Conservation (phyloP, 1,140 invertebrate species). For the Orussus abietinus region DNA sequence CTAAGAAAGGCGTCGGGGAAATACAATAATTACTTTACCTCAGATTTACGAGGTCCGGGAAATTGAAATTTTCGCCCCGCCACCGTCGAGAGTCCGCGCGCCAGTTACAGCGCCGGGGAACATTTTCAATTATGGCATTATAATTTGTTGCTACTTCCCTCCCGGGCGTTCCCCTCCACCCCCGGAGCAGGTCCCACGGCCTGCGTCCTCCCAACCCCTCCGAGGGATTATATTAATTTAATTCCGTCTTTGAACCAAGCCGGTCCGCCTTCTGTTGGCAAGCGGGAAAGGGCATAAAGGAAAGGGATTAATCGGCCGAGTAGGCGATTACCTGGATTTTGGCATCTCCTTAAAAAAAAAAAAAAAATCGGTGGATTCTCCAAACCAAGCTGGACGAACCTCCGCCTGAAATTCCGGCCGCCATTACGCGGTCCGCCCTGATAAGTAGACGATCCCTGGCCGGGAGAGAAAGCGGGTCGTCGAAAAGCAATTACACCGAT, state of each 20-base stretch:
- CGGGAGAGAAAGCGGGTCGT: too few relatives aligned
- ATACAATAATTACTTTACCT: constrained; percentile 54
- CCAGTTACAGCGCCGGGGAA: constrained; percentile 22
- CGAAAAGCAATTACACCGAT: too few relatives aligned
- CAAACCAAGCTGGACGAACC: too few relatives aligned
- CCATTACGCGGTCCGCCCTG: too few relatives aligned
- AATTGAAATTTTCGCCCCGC: constrained; percentile 51
- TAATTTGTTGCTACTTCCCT: constrained; percentile 43
- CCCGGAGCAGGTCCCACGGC: constrained; percentile 21
- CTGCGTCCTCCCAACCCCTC: not conserved
- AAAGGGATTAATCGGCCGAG: too few relatives aligned
- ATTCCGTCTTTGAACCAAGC: constrained; percentile 48
- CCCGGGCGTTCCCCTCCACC: constrained; percentile 11
- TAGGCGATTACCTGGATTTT: too few relatives aligned
- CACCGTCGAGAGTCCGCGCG: constrained; percentile 11
- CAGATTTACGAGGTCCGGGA: constrained; percentile 50
- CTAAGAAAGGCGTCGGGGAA: constrained; percentile 46
- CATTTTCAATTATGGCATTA: constrained; percentile 53
- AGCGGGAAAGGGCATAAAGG: too few relatives aligned
- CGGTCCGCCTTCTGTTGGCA: too few relatives aligned
- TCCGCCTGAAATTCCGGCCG: too few relatives aligned
- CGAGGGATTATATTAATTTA: constrained; percentile 49
- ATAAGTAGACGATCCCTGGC: too few relatives aligned
- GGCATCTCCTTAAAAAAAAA: too few relatives aligned
- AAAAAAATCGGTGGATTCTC: too few relatives aligned